phyloP scores from a whole-genome alignment of 2,113 vertebrate genomes.

The rat (Rattus norvegicus) region GRCr8 NC_086029.1:58064501-58065000 shows the following conservation, averaged over 20 bases:
- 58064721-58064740: conserved; percentile 5
- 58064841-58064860: neutral
- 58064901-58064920: neutral
- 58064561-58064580: neutral
- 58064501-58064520: neutral
- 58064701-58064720: conserved; percentile 26
- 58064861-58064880: neutral
- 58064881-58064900: conserved; percentile 8
- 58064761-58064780: neutral
- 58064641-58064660: neutral
- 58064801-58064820: conserved; percentile 32
- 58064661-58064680: neutral
- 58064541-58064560: neutral
- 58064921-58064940: conserved; percentile 20
- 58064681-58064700: conserved; percentile 10
- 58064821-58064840: conserved; percentile 13
- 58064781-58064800: conserved; percentile 24
- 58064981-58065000: conserved; percentile 22
- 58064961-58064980: conserved; percentile 28
- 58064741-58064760: conserved; percentile 26
- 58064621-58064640: neutral
- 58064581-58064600: neutral
- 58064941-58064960: conserved; percentile 18
- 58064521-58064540: neutral
- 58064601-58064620: neutral